Evolutionary conservation across 2,888 invertebrate species (phyloP).

Genomic region (Fragum whitleyi): DNA sequence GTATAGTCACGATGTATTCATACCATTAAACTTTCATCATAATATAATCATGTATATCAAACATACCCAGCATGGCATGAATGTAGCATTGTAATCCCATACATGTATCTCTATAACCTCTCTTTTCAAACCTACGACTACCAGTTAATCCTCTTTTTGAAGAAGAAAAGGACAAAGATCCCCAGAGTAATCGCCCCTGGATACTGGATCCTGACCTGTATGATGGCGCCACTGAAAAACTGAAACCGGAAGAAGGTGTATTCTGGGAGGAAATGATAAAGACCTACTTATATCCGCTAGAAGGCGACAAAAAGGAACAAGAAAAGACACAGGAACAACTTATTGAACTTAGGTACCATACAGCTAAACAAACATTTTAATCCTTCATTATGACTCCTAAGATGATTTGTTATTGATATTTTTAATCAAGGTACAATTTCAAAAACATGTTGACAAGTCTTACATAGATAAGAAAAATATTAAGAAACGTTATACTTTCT

Average conservation of each 20-base stretch:
- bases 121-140: conserved; percentile 15
- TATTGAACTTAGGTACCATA: conserved; percentile 61
- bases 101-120: conserved; percentile 27
- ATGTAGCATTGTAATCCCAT: neutral
- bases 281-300: conserved; percentile 97
- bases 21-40: no score
- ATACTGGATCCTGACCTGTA: conserved; percentile 65
- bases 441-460: no score
- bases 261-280: conserved; percentile 93
- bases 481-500: no score
- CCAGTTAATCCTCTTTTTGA: conserved; percentile 72
- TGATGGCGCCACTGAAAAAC: conserved; percentile 50
- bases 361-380: neutral
- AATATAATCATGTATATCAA: no score
- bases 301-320: conserved; percentile 91
- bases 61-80: no score
- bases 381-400: neutral
- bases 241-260: conserved; percentile 88
- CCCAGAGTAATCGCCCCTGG: conserved; percentile 66
- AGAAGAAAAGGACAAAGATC: conserved; percentile 49
- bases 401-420: neutral
- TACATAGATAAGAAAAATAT: no score
- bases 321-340: conserved; percentile 64
- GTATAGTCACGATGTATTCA: no score
- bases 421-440: neutral